Percentiles rank a stretch among this genome's conserved stretches.
These are phyloP conservation scores for Corythoichthys intestinalis DNA, from an alignment of 2,113 vertebrate species.

Conservation along the genomic window DNA sequence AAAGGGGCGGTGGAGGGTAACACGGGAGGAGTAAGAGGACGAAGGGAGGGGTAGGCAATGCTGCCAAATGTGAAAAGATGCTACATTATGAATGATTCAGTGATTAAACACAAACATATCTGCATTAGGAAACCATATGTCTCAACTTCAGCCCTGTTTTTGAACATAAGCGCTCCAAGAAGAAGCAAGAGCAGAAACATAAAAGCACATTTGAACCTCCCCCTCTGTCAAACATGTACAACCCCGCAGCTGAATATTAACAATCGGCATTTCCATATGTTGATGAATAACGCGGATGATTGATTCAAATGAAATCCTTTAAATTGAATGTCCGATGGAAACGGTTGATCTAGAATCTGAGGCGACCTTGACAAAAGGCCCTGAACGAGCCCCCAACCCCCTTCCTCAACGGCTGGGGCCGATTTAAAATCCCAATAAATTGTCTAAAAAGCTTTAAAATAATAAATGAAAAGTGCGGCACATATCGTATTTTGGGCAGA, in stretches of 20 bases:
- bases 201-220: slow-evolving; percentile 26
- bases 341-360: slow-evolving; percentile 17
- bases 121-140: slow-evolving; percentile 33
- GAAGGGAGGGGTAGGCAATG: slow-evolving; percentile 46
- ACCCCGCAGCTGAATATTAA: neutral
- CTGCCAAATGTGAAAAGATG: slow-evolving; percentile 59
- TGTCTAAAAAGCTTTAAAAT: neutral
- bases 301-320: slow-evolving; percentile 14
- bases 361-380: slow-evolving; percentile 15
- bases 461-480: neutral
- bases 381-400: neutral
- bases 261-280: neutral
- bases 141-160: slow-evolving; percentile 17
- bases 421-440: neutral
- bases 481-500: neutral
- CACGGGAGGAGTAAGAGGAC: slow-evolving; percentile 16
- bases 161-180: slow-evolving; percentile 34
- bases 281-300: slow-evolving; percentile 15
- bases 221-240: neutral
- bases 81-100: slow-evolving; percentile 65
- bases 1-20: slow-evolving; percentile 15
- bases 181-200: slow-evolving; percentile 24
- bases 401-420: neutral
- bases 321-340: slow-evolving; percentile 6
- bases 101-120: slow-evolving; percentile 47